Evolutionary conservation across 2,888 invertebrate genomes (phyloP), one percentile per base, ranked within the genome.

Genomic region (Margaritifera margaritifera): DNA sequence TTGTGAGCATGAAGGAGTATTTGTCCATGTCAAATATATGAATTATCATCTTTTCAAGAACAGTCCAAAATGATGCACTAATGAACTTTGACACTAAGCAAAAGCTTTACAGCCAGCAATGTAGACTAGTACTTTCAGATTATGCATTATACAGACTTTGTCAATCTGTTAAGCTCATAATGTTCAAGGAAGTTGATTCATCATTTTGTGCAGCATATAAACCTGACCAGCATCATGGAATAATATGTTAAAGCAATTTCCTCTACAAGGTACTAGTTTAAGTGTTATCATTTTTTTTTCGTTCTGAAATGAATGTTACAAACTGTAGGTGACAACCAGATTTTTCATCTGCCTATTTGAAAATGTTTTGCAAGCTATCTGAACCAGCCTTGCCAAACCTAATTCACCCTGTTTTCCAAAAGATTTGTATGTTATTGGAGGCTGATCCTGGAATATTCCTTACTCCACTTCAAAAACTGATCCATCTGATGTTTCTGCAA

Each of bases 171-270:
- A 24, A 67, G 24, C 15, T 52, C 20, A 31, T n/a, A 18, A 25
- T 52, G 3, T 22, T 61, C 25, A 20, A 71, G 42, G 65, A 68
- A 71, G 18, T 60, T 42, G n/a, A 4, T 1, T 42, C 64, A 71
- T 64, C 53, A 67, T 64, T n/a, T 55, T 15, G 53, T 67, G 59
- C 50, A 67, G 67, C 11, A 60, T 52, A 51, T 52, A 68, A n/a
- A 71, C 67, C 42, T 71, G 67, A 11, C 64, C 64, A 20, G 67
- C 68, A 67, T 71, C 67, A 51, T 64, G 64, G 22, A 64, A 67
- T 1, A 71, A 27, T n/a, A 64, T 71, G 25, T 71, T 71, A 25
- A 71, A 67, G 6, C 67, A 24, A 5, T 66, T 60, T 6, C 62
- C 70, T 31, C 66, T 52, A 6, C 60, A 55, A 25, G 66, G 70